A percentile compares a stretch with the other conserved stretches of the same genome.
Conservation (phyloP, 2,888 invertebrate species). For the Nymphalis polychloros region DNA sequence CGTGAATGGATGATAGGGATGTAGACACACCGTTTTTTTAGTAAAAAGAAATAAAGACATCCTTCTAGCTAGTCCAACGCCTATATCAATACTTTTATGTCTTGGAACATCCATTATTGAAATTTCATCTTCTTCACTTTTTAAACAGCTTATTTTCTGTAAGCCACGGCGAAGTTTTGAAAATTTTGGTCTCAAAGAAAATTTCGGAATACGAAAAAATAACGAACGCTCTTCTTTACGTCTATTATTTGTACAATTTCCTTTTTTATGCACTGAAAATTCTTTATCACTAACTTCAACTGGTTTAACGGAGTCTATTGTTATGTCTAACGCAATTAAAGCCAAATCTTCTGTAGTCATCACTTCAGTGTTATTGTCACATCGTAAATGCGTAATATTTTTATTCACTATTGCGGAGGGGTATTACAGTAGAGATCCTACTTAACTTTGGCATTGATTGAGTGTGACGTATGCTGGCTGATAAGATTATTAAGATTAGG, state of each 20-base stretch:
- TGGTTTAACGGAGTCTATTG: slow-evolving; percentile 49
- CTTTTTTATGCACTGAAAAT: slow-evolving; percentile 5
- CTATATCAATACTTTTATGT: slow-evolving; percentile 72
- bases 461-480: slow-evolving; percentile 64
- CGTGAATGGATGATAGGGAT: slow-evolving; percentile 75
- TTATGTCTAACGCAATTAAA: slow-evolving; percentile 52
- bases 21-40: slow-evolving; percentile 65
- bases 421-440: slow-evolving; percentile 56
- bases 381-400: slow-evolving; percentile 51
- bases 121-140: slow-evolving; percentile 52
- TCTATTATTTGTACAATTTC: slow-evolving; percentile 39
- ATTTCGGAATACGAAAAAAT: slow-evolving; percentile 52
- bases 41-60: slow-evolving; percentile 72
- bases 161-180: slow-evolving; percentile 56
- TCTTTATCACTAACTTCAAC: slow-evolving; percentile 42
- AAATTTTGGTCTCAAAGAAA: slow-evolving; percentile 57
- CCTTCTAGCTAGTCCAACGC: slow-evolving; percentile 67
- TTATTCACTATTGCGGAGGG: slow-evolving; percentile 44
- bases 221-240: slow-evolving; percentile 36
- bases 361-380: slow-evolving; percentile 49
- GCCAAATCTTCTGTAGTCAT: slow-evolving; percentile 65
- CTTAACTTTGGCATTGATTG: slow-evolving; percentile 76
- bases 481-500: slow-evolving; percentile 69
- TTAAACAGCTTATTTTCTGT: slow-evolving; percentile 63
- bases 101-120: slow-evolving; percentile 61